Base-by-base conservation (phyloP, 2,888 invertebrate genomes). In the Dasypogon diadema region DNA sequence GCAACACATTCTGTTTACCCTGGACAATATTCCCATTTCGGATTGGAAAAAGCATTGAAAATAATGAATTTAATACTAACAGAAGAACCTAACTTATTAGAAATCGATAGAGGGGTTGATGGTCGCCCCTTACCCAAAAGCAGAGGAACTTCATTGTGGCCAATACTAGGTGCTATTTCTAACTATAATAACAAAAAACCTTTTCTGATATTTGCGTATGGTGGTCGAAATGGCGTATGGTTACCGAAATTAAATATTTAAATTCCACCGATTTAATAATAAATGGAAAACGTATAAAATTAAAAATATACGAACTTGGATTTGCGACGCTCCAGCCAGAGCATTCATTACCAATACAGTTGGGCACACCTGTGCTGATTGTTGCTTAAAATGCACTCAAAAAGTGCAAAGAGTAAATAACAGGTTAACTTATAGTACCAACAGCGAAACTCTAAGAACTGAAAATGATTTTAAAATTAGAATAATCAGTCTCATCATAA, bases 301-400 rank as follows among this genome's bases (percentile, higher is more conserved):
- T 12, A 4, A 42, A 26, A 30, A 46, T 48, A 48, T 74, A 2
- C 14, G 16, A 74, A 18, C 2, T 3, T 58, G 22, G 37, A 74
- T 56, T 10, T 56, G 42, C 26, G 74, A 74, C n/a, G 46, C 60
- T n/a, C 74, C 74, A 0, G 60, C 74, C 4, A 48, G 37, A 51
- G 51, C 74, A 2, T 63, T 74, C 54, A 12, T 74, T 1, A 54
- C 63, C 6, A 63, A 70, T 2, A 75, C 54, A 2, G 75, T 72
- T 12, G 56, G 72, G 1, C 63, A 77, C 37, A 72, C 48, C 18
- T 46, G 75, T 4, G 10, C 18, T 2, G 18, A 75, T 30, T 74
- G 63, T 14, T 77, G 75, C 34, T 21, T 42, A 2, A 74, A 76
- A 60, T 76, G 74, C 30, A 26, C 12, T 1, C 70, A 76, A 30